Evolutionary conservation across 1,140 invertebrate genomes (phyloP), one percentile per base, ranked within the genome.

Genomic region (Phthorimaea operculella): DNA sequence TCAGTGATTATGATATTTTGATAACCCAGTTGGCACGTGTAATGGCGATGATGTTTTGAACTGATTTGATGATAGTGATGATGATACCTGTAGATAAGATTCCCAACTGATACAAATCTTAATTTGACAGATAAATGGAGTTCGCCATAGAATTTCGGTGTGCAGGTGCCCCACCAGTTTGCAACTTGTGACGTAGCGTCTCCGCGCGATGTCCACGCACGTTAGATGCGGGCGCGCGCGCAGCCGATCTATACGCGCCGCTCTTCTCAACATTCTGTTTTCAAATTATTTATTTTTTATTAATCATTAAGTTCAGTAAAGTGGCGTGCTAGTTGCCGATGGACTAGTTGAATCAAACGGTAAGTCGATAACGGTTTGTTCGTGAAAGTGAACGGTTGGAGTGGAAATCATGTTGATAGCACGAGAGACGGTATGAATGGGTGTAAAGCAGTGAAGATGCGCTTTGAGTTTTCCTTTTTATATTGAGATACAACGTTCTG

Each of bases 201-300:
- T 12, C 11, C 12, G 10, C 14, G 17, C 1, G 11, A 28, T 5
- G 10, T 11, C 17, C 4, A 7, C 7, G 17, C 49, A 18, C 42
- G 42, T 57, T 48, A 57, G 55, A 57, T 57, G 55, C 55, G 55
- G 39, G 42, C 28, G 55, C 49, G 55, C 55, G 9, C 12, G 15
- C 11, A 17, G 18, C 14, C 51, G 42, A 16, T 28, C 50, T 50
- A 42, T 34, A 57, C 63, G 34, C 48, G 51, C 45, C 28, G 21
- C n/a, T 33, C 11, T 28, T 28, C 21, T 28, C 21, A 28, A 28
- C 21, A 28, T 28, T 28, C 21, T 28, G 12, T 42, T 51, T 15
- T 54, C 47, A 50, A 50, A 16, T 55, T 50, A 50, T 50, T 33
- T 39, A 56, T 42, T 50, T 42, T 33, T 39, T 28, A 21, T 50